A percentile compares a stretch with the other conserved stretches of the same genome.
phyloP scores from a whole-genome alignment of 2,113 vertebrate species.

The Zootoca vivipara region DNA sequence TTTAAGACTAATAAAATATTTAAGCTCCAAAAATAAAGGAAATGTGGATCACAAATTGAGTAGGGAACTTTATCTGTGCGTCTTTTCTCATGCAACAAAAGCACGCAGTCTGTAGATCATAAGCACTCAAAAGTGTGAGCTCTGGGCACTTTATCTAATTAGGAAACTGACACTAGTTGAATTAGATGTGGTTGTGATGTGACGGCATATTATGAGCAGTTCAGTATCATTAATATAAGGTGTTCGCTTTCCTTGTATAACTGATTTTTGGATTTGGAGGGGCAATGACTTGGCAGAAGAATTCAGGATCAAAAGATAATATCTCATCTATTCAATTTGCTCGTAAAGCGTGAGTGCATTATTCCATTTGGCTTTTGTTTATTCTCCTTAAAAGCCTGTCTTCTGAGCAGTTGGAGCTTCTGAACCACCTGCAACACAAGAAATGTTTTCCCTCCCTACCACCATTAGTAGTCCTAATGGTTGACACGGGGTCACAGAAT shows the following conservation, averaged over 20 bases:
- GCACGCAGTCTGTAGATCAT: not conserved
- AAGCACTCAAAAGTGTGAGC: fast-evolving
- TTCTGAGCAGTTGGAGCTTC: not conserved
- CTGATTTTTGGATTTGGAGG: slow-evolving; percentile 1
- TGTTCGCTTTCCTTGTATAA: slow-evolving; percentile 22
- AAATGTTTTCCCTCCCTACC: slow-evolving; percentile 58
- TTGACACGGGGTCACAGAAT: slow-evolving; percentile 76
- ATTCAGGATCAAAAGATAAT: fast-evolving
- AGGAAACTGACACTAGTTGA: slow-evolving; percentile 33
- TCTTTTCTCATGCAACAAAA: slow-evolving; percentile 13
- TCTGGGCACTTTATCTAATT: not conserved
- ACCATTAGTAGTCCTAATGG: slow-evolving; percentile 64
- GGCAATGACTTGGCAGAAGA: not conserved
- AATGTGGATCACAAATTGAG: not conserved
- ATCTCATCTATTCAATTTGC: not conserved
- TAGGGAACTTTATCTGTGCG: slow-evolving; percentile 22
- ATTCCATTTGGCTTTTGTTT: slow-evolving; percentile 24
- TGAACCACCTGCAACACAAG: slow-evolving; percentile 46
- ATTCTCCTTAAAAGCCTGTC: not conserved
- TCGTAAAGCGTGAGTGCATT: slow-evolving; percentile 15
- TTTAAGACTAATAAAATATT: slow-evolving; percentile 44
- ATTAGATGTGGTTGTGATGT: not conserved
- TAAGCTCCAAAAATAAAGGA: not conserved
- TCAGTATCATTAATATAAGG: not conserved
- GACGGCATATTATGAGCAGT: slow-evolving; percentile 6